Evolutionary conservation across 2,888 invertebrate genomes (phyloP).

Genomic region (Perdita meconis): DNA sequence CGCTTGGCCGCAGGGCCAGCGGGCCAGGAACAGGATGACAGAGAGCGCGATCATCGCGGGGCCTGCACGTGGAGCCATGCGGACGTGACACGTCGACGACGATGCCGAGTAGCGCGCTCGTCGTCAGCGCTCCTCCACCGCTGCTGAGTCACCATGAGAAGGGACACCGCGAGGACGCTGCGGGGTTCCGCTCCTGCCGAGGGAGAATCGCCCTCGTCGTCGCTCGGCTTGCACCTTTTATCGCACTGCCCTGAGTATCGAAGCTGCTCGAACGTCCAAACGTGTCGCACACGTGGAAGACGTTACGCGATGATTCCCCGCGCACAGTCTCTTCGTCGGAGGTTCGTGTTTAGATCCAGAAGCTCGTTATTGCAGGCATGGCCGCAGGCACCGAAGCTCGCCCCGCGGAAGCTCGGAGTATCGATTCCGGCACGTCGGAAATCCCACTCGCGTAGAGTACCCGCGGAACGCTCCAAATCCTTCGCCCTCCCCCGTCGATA

Average conservation of each 20-base stretch:
- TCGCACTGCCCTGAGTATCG: too few species aligned
- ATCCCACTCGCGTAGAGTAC: not conserved
- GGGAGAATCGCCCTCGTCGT: constrained; percentile 18
- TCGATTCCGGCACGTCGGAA: not conserved
- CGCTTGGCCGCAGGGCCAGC: constrained; percentile 38
- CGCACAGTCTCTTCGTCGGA: not conserved
- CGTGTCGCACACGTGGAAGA: constrained; percentile 53
- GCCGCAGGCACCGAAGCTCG: constrained; percentile 8
- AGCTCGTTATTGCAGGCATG: constrained; percentile 30
- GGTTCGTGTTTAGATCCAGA: not conserved
- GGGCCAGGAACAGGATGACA: constrained; percentile 15
- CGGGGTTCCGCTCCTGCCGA: constrained; percentile 26
- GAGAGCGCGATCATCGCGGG: constrained; percentile 43
- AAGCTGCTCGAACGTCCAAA: too few species aligned
- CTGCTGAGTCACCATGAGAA: constrained; percentile 64
- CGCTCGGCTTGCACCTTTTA: not conserved
- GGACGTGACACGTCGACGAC: constrained; percentile 44
- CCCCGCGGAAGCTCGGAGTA: not conserved
- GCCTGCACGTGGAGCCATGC: constrained; percentile 41
- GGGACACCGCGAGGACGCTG: constrained; percentile 42
- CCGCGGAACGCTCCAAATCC: not conserved
- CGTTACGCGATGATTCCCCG: not conserved
- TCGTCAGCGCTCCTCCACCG: constrained; percentile 63
- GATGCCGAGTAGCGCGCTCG: constrained; percentile 49
- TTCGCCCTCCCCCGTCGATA: constrained; percentile 12